Evolutionary conservation across 2,888 invertebrate genomes (phyloP).

Genomic region (Ashinkailepas kermadecensis): DNA sequence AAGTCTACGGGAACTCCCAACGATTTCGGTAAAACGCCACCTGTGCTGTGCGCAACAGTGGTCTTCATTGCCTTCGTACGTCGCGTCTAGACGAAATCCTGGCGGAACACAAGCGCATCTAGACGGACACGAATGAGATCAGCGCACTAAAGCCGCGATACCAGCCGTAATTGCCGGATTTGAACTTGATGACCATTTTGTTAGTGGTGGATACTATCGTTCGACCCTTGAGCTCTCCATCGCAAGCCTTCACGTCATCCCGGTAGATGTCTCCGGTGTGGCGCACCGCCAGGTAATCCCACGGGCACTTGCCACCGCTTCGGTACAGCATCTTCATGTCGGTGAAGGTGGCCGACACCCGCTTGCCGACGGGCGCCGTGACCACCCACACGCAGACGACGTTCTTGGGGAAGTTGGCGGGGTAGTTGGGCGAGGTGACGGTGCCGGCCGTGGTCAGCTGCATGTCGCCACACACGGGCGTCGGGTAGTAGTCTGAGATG

Average conservation of each 20-base stretch:
- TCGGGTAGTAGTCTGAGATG: background rate
- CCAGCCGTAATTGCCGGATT: constrained; percentile 11
- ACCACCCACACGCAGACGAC: background rate
- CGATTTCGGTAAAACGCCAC: no score
- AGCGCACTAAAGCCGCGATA: background rate
- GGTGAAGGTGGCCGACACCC: background rate
- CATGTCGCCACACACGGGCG: background rate
- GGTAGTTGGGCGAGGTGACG: constrained; percentile 8
- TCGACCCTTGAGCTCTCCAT: background rate
- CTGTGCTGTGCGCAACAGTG: no score
- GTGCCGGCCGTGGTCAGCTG: background rate
- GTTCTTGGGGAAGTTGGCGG: background rate
- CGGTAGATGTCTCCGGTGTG: background rate
- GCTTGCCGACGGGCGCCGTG: background rate
- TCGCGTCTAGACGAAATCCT: no score
- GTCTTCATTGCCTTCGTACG: no score
- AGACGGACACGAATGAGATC: no score
- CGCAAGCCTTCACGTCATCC: background rate
- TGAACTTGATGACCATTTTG: background rate
- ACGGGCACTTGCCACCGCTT: background rate
- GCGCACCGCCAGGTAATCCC: background rate
- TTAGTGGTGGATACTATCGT: background rate
- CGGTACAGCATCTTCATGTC: constrained; percentile 4
- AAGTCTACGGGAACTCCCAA: no score
- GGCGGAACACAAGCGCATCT: no score